A percentile compares a stretch with the other conserved stretches of the same genome.
Conservation (phyloP, 2,113 vertebrate species). For the Bettongia penicillata region DNA sequence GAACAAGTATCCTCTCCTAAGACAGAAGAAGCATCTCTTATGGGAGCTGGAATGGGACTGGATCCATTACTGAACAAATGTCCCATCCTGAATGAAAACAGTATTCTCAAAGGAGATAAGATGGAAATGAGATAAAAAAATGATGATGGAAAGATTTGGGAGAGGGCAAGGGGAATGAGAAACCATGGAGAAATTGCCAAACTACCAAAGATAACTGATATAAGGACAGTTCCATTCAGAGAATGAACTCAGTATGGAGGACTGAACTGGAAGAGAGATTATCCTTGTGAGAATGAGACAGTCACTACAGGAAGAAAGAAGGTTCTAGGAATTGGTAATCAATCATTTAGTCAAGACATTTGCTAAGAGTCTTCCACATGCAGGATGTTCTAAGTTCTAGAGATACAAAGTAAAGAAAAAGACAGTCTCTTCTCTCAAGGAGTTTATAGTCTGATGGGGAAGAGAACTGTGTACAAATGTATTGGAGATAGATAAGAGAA, state of each 20-base stretch:
- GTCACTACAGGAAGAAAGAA: background rate
- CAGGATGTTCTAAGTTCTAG: no score
- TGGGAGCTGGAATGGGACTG: background rate
- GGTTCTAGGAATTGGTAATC: background rate
- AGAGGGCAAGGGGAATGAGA: background rate
- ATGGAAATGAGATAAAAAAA: no score
- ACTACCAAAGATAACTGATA: background rate
- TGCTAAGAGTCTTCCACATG: background rate
- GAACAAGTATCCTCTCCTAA: no score
- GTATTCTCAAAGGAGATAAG: background rate
- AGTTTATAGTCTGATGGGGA: background rate
- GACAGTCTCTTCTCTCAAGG: background rate
- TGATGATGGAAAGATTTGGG: background rate
- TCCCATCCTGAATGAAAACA: background rate
- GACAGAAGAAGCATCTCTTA: background rate
- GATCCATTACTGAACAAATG: background rate
- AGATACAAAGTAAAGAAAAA: background rate
- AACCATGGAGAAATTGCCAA: background rate
- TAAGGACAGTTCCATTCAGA: background rate
- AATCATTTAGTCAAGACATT: background rate
- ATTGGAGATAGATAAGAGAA: background rate
- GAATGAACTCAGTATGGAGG: background rate
- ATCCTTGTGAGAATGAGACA: background rate
- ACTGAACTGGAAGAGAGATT: background rate
- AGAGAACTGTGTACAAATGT: background rate